Evolutionary conservation across 1,140 invertebrate genomes (phyloP).

Genomic region (Diprion similis): DNA sequence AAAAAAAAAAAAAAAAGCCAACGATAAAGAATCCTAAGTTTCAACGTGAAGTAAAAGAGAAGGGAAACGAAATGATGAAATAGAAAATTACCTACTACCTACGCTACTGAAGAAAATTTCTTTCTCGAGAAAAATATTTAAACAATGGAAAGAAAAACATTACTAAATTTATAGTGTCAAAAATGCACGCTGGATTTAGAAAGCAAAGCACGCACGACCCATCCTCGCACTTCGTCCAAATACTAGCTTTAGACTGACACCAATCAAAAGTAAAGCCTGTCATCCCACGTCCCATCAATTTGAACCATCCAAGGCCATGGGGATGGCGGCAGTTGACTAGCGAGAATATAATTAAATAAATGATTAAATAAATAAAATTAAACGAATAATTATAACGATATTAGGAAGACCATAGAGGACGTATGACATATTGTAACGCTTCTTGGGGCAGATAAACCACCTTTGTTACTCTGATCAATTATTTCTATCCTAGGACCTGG

Average conservation of each 20-base stretch:
- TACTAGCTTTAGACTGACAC: conserved; percentile 52
- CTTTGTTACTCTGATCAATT: background rate
- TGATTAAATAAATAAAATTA: conserved; percentile 15
- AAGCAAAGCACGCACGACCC: conserved; percentile 48
- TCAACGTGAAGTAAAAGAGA: background rate
- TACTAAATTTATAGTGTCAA: background rate
- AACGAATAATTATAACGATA: conserved; percentile 26
- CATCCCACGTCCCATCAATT: conserved; percentile 22
- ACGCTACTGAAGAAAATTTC: background rate
- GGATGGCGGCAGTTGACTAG: conserved; percentile 24
- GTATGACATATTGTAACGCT: conserved; percentile 50
- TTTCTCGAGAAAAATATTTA: conserved; percentile 1
- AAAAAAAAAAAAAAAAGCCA: conserved; percentile 26
- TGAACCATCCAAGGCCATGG: conserved; percentile 26
- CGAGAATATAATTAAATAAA: conserved; percentile 33
- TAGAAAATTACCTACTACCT: background rate
- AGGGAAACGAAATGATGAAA: background rate
- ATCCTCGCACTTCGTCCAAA: conserved; percentile 56
- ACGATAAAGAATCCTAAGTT: conserved; percentile 28
- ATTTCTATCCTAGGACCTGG: conserved; percentile 23
- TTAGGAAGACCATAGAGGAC: conserved; percentile 47
- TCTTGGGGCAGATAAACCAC: background rate
- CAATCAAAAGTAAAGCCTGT: conserved; percentile 42
- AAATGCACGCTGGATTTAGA: background rate
- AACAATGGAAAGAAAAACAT: background rate